Evolutionary conservation across 1,140 invertebrate genomes (phyloP), one percentile per base, ranked within the genome.

Genomic region (Ericerus pela): DNA sequence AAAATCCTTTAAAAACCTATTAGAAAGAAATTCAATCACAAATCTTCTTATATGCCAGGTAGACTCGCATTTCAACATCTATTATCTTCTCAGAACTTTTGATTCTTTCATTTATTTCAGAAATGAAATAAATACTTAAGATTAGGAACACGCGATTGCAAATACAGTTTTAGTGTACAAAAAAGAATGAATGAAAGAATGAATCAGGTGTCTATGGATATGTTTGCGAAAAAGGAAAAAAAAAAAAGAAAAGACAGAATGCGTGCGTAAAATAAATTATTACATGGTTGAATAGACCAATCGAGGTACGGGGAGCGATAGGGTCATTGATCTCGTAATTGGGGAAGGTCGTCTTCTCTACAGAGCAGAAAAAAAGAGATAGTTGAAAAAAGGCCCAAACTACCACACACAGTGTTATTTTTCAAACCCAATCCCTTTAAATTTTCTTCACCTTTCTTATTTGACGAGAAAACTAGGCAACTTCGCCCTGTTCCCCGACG

Each of bases 291-390:
- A 54, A 54, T 28, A 14, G 53, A 24, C 30, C 18, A 54, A 37
- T 31, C 28, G 53, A 54, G 30, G 36, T 31, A 37, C 30, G 53
- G 6, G 29, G 29, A 31, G 53, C 36, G 57, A 47, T 18, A 47
- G 41, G 41, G 41, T 47, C 41, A 47, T 47, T 47, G 41, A 47
- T 47, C 41, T 47, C 26, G 26, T 47, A 47, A 47, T 47, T 47
- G 41, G 20, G 41, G 41, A 47, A 47, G 41, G 41, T 47, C 41
- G 41, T 47, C 41, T 24, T 47, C 41, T 47, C 36, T 38, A 14
- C 4, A n/a, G n/a, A 3, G n/a, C 36, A 16, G 36, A 38, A 14
- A 38, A 5, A 38, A 38, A 38, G 37, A 41, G 6, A 41, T 14
- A 16, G 37, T 16, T 14, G n/a, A 16, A 41, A 41, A 41, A 41